Base-by-base conservation (phyloP, 2,888 invertebrate genomes). In the Macrosoma leucophasiata region DNA sequence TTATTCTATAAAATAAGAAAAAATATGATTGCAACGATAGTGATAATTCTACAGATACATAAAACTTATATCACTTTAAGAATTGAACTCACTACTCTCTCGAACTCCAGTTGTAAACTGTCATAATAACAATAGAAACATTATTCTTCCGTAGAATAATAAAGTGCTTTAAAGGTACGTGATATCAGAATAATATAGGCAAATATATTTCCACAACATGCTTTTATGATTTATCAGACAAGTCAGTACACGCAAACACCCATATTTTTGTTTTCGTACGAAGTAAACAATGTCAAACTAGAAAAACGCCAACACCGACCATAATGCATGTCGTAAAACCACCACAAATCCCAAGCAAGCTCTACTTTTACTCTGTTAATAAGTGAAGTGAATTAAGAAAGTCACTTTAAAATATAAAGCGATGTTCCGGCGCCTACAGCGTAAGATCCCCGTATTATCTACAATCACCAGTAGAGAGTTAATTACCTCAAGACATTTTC, bases 401-500 rank as follows among this genome's bases (percentile, higher is more conserved):
- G 33, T 19, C 32, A 21, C n/a, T n/a, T n/a, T n/a, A n/a, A n/a
- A n/a, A n/a, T n/a, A n/a, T n/a, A 20, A 26, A 39, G 40, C 33
- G 49, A 52, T 37, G 47, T 50, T 39, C 57, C 62, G 49, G 53
- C 62, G 61, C 66, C 69, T 66, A 61, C 59, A 50, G 51, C 60
- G 56, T 57, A 56, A 62, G 52, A 67, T 72, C 70, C 74, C 62
- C 72, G 62, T 65, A 68, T 70, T 73, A 71, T 63, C 76, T 79
- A 79, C 81, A 70, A 71, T 73, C 82, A 79, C 82, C 81, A 79
- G 74, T 79, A 82, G 76, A 64, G 74, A 82, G 79, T 82, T 82
- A 84, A 82, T 84, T 84, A 84, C 84, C 84, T 84, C 84, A 79
- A 79, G 67, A 81, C 72, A 81, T 78, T 81, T 73, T 82, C 81